Percentiles rank a stretch among this genome's conserved stretches.
These are phyloP conservation scores for Heteronetta atricapilla DNA, from an alignment of 2,113 vertebrate genomes.

Conservation along the genomic window DNA sequence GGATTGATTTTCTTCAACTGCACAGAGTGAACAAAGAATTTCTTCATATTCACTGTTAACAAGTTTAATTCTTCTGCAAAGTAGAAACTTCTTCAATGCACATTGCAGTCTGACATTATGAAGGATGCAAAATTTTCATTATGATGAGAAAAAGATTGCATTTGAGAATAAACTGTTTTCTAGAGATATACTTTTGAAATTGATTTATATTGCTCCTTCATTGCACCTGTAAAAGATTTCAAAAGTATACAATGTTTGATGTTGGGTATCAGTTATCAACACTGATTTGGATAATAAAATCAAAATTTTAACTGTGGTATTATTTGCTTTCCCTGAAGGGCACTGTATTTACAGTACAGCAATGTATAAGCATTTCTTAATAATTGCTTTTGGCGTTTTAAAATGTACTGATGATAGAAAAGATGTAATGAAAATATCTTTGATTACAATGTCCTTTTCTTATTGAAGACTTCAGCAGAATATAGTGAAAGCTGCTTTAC, in stretches of 20 bases:
- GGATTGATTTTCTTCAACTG: not conserved
- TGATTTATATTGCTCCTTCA: not conserved
- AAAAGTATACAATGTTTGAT: not conserved
- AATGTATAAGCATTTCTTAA: not conserved
- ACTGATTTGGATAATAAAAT: not conserved
- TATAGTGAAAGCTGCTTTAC: not conserved
- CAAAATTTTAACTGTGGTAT: not conserved
- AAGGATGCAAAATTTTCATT: not conserved
- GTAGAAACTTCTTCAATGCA: not conserved
- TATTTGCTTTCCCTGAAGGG: not conserved
- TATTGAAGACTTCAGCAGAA: not conserved
- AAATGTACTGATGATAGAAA: not conserved
- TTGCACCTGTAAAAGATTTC: not conserved
- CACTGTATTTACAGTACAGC: not conserved
- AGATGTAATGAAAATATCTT: not conserved
- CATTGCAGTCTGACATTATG: not conserved
- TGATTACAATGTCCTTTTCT: not conserved
- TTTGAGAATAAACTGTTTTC: not conserved
- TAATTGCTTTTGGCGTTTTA: not conserved
- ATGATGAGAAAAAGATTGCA: not conserved
- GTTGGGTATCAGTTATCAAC: not conserved
- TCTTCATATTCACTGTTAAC: not conserved
- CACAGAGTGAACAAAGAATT: not conserved
- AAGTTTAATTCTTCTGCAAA: not conserved
- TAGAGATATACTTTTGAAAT: not conserved